These are phyloP conservation scores for Cherax destructor DNA, from an alignment of 1,140 invertebrate species.

Conservation along the genomic window DNA sequence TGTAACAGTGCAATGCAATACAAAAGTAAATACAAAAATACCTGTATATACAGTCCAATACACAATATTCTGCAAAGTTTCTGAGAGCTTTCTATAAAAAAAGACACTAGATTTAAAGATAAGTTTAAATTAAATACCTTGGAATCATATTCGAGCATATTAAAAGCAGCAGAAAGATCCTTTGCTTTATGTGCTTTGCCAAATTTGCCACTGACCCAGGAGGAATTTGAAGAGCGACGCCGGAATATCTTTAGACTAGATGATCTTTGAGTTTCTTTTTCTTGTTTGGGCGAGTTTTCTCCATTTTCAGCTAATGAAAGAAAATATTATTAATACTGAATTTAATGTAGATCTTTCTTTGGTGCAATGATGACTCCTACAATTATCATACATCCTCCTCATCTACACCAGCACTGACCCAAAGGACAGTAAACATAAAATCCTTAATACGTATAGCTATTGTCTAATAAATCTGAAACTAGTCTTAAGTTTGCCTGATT, in stretches of 20 bases:
- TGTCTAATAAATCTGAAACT: no score
- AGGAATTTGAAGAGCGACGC: constrained; percentile 20
- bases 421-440: no score
- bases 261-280: neutral
- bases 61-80: neutral
- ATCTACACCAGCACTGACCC: no score
- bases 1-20: neutral
- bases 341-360: neutral
- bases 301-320: neutral
- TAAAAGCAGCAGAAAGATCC: constrained; percentile 29
- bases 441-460: no score
- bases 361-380: no score
- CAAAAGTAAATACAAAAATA: no score
- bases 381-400: no score
- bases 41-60: neutral
- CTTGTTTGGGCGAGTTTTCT: neutral
- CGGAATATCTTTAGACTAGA: constrained; percentile 8
- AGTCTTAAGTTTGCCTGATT: no score
- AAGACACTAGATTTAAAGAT: neutral
- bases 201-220: constrained; percentile 14
- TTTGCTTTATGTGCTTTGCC: constrained; percentile 4
- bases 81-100: neutral
- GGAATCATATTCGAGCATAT: constrained; percentile 29
- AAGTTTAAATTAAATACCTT: neutral
- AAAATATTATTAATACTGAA: neutral